Percentiles rank a stretch among this genome's conserved stretches.
These are phyloP conservation scores for Toxotes jaculatrix DNA, from an alignment of 2,113 vertebrate genomes.

Conservation along the genomic window DNA sequence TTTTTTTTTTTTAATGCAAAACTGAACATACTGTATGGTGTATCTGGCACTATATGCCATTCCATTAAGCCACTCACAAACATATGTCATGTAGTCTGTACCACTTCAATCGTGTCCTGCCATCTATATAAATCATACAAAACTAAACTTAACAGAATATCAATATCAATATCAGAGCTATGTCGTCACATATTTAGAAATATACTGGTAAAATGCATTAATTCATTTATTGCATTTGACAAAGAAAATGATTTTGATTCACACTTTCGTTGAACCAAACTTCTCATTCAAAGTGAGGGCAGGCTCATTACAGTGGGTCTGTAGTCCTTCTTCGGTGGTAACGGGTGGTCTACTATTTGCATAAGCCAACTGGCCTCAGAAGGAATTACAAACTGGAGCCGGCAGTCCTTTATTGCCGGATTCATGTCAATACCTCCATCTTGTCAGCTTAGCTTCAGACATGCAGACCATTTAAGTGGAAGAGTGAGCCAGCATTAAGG, in stretches of 20 bases:
- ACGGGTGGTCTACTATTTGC: slow-evolving; percentile 73
- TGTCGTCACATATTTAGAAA: not conserved
- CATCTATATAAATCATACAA: not conserved
- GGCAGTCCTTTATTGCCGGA: slow-evolving; percentile 57
- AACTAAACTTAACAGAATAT: not conserved
- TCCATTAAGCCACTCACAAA: not conserved
- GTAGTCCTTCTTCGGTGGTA: slow-evolving; percentile 48
- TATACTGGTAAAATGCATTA: not conserved
- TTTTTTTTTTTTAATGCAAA: not conserved
- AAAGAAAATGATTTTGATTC: not conserved
- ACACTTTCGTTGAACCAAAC: not conserved
- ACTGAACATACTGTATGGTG: not conserved
- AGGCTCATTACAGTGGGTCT: slow-evolving; percentile 53
- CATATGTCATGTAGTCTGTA: not conserved
- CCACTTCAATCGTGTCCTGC: not conserved
- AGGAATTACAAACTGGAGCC: slow-evolving; percentile 67
- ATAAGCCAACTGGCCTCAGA: slow-evolving; percentile 63
- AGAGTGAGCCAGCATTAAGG: slow-evolving; percentile 64
- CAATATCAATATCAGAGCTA: no score
- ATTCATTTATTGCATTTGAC: not conserved
- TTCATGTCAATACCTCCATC: slow-evolving; percentile 69
- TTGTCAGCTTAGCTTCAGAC: slow-evolving; percentile 75
- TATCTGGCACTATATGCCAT: not conserved
- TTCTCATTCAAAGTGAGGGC: slow-evolving; percentile 21
- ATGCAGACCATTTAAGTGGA: slow-evolving; percentile 66